Base-by-base conservation (phyloP, 2,797 vertebrate genomes). In the Florisuga fusca region DNA sequence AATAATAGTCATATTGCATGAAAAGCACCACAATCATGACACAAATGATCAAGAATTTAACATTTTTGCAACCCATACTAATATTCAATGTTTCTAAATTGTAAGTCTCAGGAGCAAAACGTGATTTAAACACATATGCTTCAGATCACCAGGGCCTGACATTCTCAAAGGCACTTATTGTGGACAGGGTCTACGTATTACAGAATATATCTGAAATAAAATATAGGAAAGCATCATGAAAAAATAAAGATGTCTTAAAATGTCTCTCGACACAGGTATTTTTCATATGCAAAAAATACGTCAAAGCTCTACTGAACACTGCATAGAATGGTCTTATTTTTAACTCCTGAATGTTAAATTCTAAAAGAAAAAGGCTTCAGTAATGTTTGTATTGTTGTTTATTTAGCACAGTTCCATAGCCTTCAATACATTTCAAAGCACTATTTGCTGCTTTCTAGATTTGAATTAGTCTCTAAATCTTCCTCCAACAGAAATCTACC, bases 381-480 rank as follows among this genome's bases (percentile, higher is more conserved):
- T 74, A 80, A 78, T 50, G 1, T 46, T 22, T 38, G 31, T 25
- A 50, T 15, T 59, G 5, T 57, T 81, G 8, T 75, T 89, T 85
- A 53, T 78, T 81, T 87, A 75, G 66, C 53, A 75, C 6, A 51
- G 19, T 16, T 66, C 29, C n/a, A 26, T 19, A 82, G 26, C 4
- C 8, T 71, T 83, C 78, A 71, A 54, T 77, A 74, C 33, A 59
- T 80, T 89, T 71, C 62, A 93, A 78, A 85, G 62, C 27, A 72
- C 18, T 59, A 89, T 93, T 94, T 94, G 25, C 29, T 77, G 27
- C 68, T 89, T 90, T 93, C 58, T 68, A 73, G 31, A 66, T 81
- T 57, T 84, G 87, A 95, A 91, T 90, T 90, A 81, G 68, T 75
- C 43, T 91, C 54, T 85, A 78, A 91, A 1, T 92, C 81, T 89